Base-by-base conservation (phyloP, 2,797 vertebrate species). In the Anisognathus igniventris region DNA sequence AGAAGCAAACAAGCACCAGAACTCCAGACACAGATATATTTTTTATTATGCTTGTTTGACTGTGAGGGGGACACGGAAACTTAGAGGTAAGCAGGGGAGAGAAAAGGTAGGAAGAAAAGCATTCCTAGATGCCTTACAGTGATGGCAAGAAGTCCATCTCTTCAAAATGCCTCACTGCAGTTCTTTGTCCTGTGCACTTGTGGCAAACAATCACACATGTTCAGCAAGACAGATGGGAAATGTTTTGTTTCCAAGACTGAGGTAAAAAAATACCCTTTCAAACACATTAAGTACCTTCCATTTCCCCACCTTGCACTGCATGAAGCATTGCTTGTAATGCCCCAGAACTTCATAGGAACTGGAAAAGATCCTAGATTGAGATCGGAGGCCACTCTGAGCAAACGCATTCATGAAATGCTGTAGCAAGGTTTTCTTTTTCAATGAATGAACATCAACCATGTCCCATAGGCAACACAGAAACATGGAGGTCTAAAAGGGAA, bases 341-440 rank as follows among this genome's bases (percentile, higher is more conserved):
- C 21, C 14, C 14, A 81, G 33, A 57, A 39, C 5, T 24, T 27
- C 37, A 24, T 10, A 81, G 9, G 12, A 82, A 37, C 27, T 19
- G 31, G 76, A 86, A 24, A 45, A 64, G 4, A 45, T 12, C 5
- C 9, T 31, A 67, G n/a, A 58, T 48, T 83, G 58, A 54, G 73
- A 76, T 28, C 10, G 17, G 40, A 86, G 27, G 22, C 54, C 0
- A 0, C 47, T 71, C 23, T 6, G 11, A 47, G 45, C 31, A 74
- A 89, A 80, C 25, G 50, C 27, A 30, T 31, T 39, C 8, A 60
- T 19, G 4, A 62, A 77, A 64, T 20, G 6, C 35, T 42, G 14
- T 14, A 66, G 7, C 24, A 50, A 14, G 35, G 21, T 33, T 35
- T 54, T 37, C 30, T 61, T 17, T 66, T 54, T 42, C 31, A 73